phyloP scores from a whole-genome alignment of 1,140 invertebrate genomes.

The Diuraphis noxia region DNA sequence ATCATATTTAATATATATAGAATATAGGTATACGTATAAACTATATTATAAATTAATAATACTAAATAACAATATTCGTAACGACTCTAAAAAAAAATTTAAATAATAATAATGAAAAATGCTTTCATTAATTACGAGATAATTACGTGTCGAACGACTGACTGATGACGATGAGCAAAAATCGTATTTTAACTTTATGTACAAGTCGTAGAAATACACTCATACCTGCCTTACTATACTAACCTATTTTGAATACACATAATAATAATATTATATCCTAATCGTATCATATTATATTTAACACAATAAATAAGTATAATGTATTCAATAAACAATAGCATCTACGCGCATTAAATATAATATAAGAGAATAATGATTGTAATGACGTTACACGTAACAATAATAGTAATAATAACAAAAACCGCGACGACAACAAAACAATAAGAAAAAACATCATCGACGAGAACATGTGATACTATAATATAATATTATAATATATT shows the following conservation, averaged over 20 bases:
- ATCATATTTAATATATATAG: constrained; percentile 15
- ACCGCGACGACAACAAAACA: background rate
- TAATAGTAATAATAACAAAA: background rate
- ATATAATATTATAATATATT: constrained; percentile 15
- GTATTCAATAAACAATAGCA: constrained; percentile 1
- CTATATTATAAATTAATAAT: constrained; percentile 25
- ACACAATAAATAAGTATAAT: background rate
- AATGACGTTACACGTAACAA: background rate
- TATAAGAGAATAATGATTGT: constrained; percentile 13
- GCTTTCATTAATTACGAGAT: constrained; percentile 3
- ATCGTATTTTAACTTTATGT: constrained; percentile 14
- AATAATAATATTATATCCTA: background rate
- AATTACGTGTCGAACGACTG: background rate
- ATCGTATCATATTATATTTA: background rate
- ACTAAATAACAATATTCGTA: constrained; percentile 33
- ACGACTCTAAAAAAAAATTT: constrained; percentile 1
- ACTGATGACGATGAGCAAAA: constrained; percentile 36
- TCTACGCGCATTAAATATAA: constrained; percentile 22
- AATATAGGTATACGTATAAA: background rate
- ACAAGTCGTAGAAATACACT: background rate
- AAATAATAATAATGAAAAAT: constrained; percentile 6
- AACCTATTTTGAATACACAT: constrained; percentile 10
- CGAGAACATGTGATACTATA: background rate
- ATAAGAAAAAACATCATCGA: background rate
- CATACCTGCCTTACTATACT: background rate